Conservation (phyloP, 2,797 vertebrate genomes). For the Psittacula echo region DNA sequence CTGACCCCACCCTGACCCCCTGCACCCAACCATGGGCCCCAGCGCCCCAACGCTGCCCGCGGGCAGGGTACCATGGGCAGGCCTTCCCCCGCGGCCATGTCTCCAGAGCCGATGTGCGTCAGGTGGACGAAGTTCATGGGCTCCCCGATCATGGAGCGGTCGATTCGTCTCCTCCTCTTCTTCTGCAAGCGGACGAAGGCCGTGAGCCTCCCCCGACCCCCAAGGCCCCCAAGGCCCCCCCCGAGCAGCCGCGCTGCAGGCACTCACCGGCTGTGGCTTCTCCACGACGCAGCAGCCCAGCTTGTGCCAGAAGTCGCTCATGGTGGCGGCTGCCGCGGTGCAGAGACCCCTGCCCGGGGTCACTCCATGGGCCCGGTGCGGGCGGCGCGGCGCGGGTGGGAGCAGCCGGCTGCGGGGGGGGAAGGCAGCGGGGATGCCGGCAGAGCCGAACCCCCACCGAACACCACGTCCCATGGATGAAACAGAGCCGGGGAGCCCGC, state of each 20-base stretch:
- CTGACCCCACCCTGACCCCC: too few species aligned
- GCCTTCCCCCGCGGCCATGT: constrained; percentile 84
- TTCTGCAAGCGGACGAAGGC: constrained; percentile 69
- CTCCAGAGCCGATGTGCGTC: constrained; percentile 92
- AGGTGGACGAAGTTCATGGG: constrained; percentile 93
- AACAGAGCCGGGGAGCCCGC: rapidly evolving
- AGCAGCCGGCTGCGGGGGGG: not conserved
- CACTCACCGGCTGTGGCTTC: constrained; percentile 90
- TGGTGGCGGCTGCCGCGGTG: constrained; percentile 51
- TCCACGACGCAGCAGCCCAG: constrained; percentile 93
- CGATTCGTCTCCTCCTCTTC: constrained; percentile 88
- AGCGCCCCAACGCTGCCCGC: too few species aligned
- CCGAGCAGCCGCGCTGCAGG: rapidly evolving
- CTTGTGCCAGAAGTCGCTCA: constrained; percentile 98
- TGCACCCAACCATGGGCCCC: not conserved
- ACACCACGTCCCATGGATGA: rapidly evolving
- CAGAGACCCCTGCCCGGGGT: not conserved
- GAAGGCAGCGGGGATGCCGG: not conserved
- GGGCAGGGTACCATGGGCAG: constrained; percentile 80
- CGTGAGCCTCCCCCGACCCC: not conserved
- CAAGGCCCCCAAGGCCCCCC: rapidly evolving
- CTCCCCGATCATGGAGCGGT: constrained; percentile 91
- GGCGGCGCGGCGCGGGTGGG: not conserved
- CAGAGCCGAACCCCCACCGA: too few species aligned
- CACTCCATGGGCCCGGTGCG: constrained; percentile 39